These are phyloP conservation scores for Rhodinocichla rosea DNA, from an alignment of 2,113 vertebrate species.

Conservation along the genomic window DNA sequence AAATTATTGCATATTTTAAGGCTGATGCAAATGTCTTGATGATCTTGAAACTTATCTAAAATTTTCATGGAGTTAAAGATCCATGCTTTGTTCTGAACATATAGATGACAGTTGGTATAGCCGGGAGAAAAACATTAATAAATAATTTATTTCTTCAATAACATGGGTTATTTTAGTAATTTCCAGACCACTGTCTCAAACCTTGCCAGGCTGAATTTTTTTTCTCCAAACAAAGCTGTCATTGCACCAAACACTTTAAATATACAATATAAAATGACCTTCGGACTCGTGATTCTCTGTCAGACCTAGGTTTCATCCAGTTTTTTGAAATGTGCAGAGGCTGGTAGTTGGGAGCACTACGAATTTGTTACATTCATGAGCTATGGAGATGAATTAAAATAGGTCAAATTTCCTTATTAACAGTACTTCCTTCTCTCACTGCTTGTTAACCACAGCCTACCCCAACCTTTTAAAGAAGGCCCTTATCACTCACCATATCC, in stretches of 20 bases:
- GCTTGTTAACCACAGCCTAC: background rate
- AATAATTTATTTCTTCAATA: background rate
- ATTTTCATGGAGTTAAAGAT: background rate
- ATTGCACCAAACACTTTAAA: background rate
- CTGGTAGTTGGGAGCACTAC: background rate
- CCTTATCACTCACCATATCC: no score
- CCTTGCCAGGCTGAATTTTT: background rate
- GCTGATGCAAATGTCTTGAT: background rate
- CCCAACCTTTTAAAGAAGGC: background rate
- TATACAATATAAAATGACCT: background rate
- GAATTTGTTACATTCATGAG: background rate
- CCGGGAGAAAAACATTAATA: background rate
- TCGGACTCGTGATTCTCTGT: background rate
- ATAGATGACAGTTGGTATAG: background rate
- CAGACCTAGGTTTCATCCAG: background rate
- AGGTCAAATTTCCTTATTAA: background rate
- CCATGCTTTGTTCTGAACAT: background rate
- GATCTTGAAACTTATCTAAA: background rate
- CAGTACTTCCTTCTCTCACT: background rate
- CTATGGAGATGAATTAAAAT: background rate
- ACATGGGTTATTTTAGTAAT: accelerated
- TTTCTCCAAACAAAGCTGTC: background rate
- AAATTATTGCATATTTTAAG: conserved; percentile 5
- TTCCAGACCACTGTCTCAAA: background rate
- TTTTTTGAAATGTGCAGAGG: background rate